Base-by-base conservation (phyloP, 2,888 invertebrate genomes). In the Unio pictorum region DNA sequence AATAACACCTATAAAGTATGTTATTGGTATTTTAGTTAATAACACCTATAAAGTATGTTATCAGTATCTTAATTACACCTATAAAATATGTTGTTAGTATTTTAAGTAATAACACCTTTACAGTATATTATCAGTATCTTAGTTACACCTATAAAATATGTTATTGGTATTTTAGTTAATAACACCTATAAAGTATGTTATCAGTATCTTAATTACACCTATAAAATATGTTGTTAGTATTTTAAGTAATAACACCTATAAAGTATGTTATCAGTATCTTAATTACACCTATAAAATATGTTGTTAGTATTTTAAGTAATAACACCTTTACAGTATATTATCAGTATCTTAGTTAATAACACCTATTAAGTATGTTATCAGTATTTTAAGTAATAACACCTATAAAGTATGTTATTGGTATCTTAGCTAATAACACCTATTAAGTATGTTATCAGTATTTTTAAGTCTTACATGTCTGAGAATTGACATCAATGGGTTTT, bases 171-270 rank as follows among this genome's bases (percentile, higher is more conserved):
- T 7, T 5, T 34, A 34, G 6, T 34, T 34, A 34, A 34, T 34
- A 34, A 34, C 6, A 34, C 30, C 30, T 34, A 34, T 34, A 75
- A 75, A 68, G 80, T 80, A 67, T 64, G n/a, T 28, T 45, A 3
- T 57, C 5, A 55, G 30, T 34, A 30, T 30, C 30, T 6, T 30
- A 30, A 0, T 4, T 4, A 4, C n/a, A n/a, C n/a, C n/a, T n/a
- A n/a, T n/a, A n/a, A n/a, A n/a, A n/a, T n/a, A n/a, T n/a, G n/a
- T n/a, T n/a, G n/a, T n/a, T n/a, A n/a, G n/a, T n/a, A n/a, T n/a
- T n/a, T n/a, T n/a, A n/a, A n/a, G n/a, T n/a, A n/a, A 30, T 28
- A 28, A 28, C 3, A 28, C 28, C 28, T 28, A 28, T 28, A 75
- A 75, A 67, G 80, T 80, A 67, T 64, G n/a, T 28, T 34, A 3